A percentile compares a stretch with the other conserved stretches of the same genome.
Evolutionary conservation across 2,113 vertebrate species (phyloP).

Genomic region (Ursus arctos): DNA sequence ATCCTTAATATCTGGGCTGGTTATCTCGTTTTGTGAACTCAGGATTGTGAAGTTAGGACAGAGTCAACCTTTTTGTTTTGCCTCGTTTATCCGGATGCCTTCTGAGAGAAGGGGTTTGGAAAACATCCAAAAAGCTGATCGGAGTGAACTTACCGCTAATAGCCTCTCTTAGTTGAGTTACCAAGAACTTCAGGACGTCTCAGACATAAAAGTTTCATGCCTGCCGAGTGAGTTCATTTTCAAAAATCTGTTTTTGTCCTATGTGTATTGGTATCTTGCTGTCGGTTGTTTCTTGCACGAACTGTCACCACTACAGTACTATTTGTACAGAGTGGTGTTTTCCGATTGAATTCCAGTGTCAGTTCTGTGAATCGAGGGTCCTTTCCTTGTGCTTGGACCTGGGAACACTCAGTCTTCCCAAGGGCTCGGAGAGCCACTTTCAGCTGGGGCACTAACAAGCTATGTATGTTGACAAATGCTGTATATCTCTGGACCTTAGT

Average conservation of each 20-base stretch:
- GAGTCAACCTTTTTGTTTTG: neutral
- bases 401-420: neutral
- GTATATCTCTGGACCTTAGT: neutral
- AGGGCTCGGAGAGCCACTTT: neutral
- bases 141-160: neutral
- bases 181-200: neutral
- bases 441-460: neutral
- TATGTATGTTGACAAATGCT: neutral
- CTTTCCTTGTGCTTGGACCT: neutral
- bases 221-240: neutral
- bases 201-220: neutral
- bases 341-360: neutral
- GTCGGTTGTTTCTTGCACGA: neutral
- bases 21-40: neutral
- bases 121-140: neutral
- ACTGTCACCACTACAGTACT: neutral
- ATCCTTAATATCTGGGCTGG: neutral
- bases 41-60: conserved; percentile 17
- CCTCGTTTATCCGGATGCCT: neutral
- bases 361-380: neutral
- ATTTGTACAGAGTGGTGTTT: neutral
- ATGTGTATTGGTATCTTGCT: neutral
- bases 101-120: neutral
- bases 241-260: neutral
- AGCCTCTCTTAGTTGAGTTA: neutral